A percentile compares a stretch with the other conserved stretches of the same genome.
phyloP scores from a whole-genome alignment of 2,113 vertebrate species.

The Ceuthmochares aereus region DNA sequence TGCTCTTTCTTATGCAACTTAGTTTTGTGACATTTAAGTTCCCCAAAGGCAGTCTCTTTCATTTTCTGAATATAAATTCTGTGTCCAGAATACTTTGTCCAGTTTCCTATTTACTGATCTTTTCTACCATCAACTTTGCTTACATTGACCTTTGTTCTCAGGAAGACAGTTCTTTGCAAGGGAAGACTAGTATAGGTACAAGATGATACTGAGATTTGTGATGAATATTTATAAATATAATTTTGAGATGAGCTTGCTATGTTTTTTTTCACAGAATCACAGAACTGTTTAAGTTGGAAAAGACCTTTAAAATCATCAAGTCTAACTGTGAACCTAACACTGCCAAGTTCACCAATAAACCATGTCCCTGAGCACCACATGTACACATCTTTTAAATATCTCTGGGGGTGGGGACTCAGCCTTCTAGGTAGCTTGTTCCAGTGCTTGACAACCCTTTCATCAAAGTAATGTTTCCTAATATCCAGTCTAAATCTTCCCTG shows the following conservation, averaged over 20 bases:
- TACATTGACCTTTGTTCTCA: background rate
- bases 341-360: too few species aligned
- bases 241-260: background rate
- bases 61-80: background rate
- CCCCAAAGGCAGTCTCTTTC: background rate
- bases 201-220: background rate
- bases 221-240: background rate
- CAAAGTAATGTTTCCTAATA: too few species aligned
- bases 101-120: background rate
- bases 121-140: background rate
- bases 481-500: too few species aligned
- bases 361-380: too few species aligned
- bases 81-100: background rate
- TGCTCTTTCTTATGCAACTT: background rate
- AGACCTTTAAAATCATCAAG: too few species aligned
- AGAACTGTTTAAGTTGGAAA: too few species aligned
- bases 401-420: too few species aligned
- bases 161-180: too few species aligned
- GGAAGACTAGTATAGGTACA: background rate
- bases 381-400: too few species aligned
- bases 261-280: background rate
- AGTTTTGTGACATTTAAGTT: background rate
- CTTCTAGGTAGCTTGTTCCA: too few species aligned
- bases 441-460: too few species aligned
- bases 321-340: too few species aligned